Base-by-base conservation (phyloP, 2,113 vertebrate genomes). In the Heteronetta atricapilla region DNA sequence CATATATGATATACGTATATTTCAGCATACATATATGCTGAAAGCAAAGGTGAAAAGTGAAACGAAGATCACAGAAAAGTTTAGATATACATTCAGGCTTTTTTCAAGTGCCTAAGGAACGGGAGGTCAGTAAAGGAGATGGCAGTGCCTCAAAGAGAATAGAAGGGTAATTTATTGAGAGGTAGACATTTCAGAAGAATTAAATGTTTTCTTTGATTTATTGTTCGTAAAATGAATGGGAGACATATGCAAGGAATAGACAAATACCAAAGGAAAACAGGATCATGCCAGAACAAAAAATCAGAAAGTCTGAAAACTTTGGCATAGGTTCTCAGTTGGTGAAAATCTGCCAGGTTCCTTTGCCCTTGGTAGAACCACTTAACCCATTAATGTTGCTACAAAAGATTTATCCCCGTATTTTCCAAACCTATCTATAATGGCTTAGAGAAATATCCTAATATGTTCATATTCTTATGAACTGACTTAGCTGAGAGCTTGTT, bases 191-290 rank as follows among this genome's bases (percentile, higher is more conserved):
- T 95, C 84, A 86, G 67, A 95, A 93, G 90, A 94, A 90, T 96
- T 96, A 96, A 96, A 89, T 88, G 56, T 86, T 92, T 93, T 94
- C 46, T 95, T 94, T 94, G 78, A 94, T 96, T 97, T 95, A 94
- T 88, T 94, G 96, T 86, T 90, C 90, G 85, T 82, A 88, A 95
- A 95, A 91, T 48, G 68, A 44, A 78, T 60, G 77, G 88, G 42
- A 21, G 53, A 82, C 25, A 33, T 81, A 74, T 94, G 85, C 76
- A 46, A 94, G 55, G 80, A 83, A 90, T 50, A 93, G 77, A 81
- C 58, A 77, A 80, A 82, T 86, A 82, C 74, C 60, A 53, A 89
- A 91, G 83, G 86, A 97, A 95, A 89, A 81, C 29, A 29, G 48
- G 11, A 68, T 82, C 19, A 38, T 63, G 19, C 80, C 88, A 87